Base-by-base conservation (phyloP, 2,797 vertebrate genomes). In the Enteromius treurensis region DNA sequence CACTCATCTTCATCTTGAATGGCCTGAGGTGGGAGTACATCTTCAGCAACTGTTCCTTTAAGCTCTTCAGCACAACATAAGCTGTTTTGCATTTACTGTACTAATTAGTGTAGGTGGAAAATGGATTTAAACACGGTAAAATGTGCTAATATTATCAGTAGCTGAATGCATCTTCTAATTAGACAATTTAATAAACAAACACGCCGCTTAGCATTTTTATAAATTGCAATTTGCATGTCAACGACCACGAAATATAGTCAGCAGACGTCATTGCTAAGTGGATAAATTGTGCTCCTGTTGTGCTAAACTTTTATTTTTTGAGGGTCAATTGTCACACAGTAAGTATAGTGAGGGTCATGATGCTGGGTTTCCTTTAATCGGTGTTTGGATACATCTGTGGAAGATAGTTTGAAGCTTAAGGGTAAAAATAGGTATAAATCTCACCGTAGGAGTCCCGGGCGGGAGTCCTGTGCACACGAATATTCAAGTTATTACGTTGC, bases 371-470 rank as follows among this genome's bases (percentile, higher is more conserved):
- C 91, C 88, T 89, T 91, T 85, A 51, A 92, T 90, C 55, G 89
- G 92, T 92, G 94, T 92, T 93, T 92, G 91, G 92, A 92, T 92
- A 94, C 92, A 94, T 94, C 94, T 94, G 94, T 94, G 94, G 94
- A 94, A 94, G 94, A 94, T 94, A 94, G 91, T 91, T 91, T 93
- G 91, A 92, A 91, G 92, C 93, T 92, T 92, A 90, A 92, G 92
- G 91, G 91, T 92, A 90, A 90, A 91, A 91, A 91, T 26, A 26
- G 89, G 91, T 91, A 91, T 90, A 89, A 87, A 87, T 91, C 90
- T 89, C 53, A 91, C 88, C 90, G 88, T 87, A 67, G 91, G 91
- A 26, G 74, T 76, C n/a, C 21, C 5, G n/a, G 32, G 14, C 80
- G 26, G 42, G 58, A 64, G 79, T 81, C 34, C 29, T 15, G 79